A percentile compares a stretch with the other conserved stretches of the same genome.
These are phyloP conservation scores for Laticauda colubrina DNA, from an alignment of 2,113 vertebrate genomes.

Conservation along the genomic window DNA sequence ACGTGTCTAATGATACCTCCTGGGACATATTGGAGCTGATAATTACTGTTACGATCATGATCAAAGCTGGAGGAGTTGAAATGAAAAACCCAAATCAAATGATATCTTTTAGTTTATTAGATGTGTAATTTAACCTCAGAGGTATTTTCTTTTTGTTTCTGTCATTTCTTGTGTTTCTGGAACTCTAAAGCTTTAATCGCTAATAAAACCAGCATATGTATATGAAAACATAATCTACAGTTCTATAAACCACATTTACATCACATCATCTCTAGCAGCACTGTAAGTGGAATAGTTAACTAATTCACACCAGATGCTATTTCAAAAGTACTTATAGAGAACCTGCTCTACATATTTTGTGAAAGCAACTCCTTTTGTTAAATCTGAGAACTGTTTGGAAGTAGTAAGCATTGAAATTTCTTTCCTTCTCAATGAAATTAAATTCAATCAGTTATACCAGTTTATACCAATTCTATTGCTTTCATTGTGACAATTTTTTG, in stretches of 20 bases:
- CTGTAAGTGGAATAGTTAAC: slow-evolving; percentile 51
- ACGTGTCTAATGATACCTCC: slow-evolving; percentile 78
- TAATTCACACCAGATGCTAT: slow-evolving; percentile 75
- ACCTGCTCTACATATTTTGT: slow-evolving; percentile 51
- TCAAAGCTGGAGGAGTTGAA: slow-evolving; percentile 73
- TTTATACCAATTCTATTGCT: not conserved
- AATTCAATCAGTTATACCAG: not conserved
- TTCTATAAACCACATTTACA: slow-evolving; percentile 73
- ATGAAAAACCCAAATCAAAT: slow-evolving; percentile 69
- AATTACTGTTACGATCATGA: slow-evolving; percentile 74
- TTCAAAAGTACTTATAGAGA: slow-evolving; percentile 48
- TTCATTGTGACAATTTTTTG: not conserved
- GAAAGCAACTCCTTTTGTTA: slow-evolving; percentile 46
- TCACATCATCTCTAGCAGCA: slow-evolving; percentile 64
- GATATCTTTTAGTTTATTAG: slow-evolving; percentile 72
- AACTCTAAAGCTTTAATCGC: slow-evolving; percentile 66
- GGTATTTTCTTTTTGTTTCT: slow-evolving; percentile 67
- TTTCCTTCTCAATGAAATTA: not conserved
- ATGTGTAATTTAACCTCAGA: slow-evolving; percentile 75
- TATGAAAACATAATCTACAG: slow-evolving; percentile 65
- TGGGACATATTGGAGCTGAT: slow-evolving; percentile 70
- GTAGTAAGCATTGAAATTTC: slow-evolving; percentile 26
- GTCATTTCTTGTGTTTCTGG: slow-evolving; percentile 70
- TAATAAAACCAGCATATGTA: slow-evolving; percentile 68
- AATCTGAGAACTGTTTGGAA: slow-evolving; percentile 44